Evolutionary conservation across 2,797 vertebrate species (phyloP), one percentile per base, ranked within the genome.

Genomic region (Etheostoma nigrum): DNA sequence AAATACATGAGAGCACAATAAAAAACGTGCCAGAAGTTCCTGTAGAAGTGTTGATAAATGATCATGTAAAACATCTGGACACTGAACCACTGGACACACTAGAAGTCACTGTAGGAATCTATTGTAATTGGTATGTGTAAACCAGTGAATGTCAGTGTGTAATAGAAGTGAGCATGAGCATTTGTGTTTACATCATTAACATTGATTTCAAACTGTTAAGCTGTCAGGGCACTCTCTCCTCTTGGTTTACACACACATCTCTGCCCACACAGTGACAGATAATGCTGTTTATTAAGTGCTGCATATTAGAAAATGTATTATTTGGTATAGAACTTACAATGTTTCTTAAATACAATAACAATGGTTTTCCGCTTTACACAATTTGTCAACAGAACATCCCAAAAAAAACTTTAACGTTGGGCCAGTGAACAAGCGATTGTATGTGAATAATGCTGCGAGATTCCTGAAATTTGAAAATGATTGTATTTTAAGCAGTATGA

Each of bases 101-200:
- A 23, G 30, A 63, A 19, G 45, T 8, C 2, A 2, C 10, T 44
- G 44, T 10, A n/a, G 8, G 5, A 40, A 19, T 76, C 12, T 13
- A 21, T 18, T 57, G 51, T 51, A 19, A 65, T 16, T 64, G 42
- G 6, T 66, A 44, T 4, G 42, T 57, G 4, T 65, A 10, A 25
- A 55, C 13, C 33, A 61, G 21, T n/a, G 25, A 11, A 8, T 14
- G 4, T 25, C 36, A 33, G 27, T 25, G 44, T 45, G 15, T 8
- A 44, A 4, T 14, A 27, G 5, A 40, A 45, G 44, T 21, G 2
- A 53, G 27, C 12, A 18, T 36, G 27, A 36, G 15, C 36, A 47
- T 67, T 62, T 51, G 19, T 67, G 58, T 64, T 75, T 44, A 68
- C 23, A 51, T 63, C 71, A 54, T 48, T 44, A 58, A 7, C 47